Percentiles rank a stretch among this genome's conserved stretches.
phyloP scores from a whole-genome alignment of 37 sponge, comb jelly and placozoan genomes.

The Hexactinellida sp. region DNA sequence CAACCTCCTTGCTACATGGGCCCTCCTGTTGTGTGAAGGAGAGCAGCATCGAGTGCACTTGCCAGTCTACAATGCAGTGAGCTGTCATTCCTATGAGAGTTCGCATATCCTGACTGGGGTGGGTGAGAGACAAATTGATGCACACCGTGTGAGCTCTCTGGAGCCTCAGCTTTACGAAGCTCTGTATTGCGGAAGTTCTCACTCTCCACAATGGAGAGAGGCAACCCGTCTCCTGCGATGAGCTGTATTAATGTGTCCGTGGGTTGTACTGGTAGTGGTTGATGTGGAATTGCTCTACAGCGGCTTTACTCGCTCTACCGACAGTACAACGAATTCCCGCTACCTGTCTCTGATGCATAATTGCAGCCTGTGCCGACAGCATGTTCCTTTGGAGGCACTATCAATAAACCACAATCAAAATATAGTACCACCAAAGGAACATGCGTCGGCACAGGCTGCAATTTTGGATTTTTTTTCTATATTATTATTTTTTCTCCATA shows the following conservation, averaged over 20 bases:
- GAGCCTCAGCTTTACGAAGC: background rate
- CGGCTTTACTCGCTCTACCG: too few species aligned
- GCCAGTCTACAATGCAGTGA: background rate
- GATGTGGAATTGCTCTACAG: too few species aligned
- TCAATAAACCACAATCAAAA: too few species aligned
- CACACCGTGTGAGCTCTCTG: background rate
- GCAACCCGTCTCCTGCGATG: background rate
- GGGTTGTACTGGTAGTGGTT: too few species aligned
- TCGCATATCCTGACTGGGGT: background rate
- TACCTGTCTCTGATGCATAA: too few species aligned
- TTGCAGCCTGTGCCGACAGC: too few species aligned
- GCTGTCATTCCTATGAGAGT: background rate
- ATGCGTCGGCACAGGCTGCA: too few species aligned
- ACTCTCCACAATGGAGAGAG: background rate
- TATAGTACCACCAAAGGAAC: too few species aligned
- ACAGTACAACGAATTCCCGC: too few species aligned
- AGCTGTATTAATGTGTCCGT: background rate
- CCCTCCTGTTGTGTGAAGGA: background rate
- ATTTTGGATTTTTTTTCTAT: too few species aligned
- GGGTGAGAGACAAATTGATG: background rate
- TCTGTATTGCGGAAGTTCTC: background rate
- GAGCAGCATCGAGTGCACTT: background rate
- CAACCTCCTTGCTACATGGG: background rate
- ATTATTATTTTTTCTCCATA: too few species aligned
- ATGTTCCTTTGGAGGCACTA: too few species aligned